phyloP scores from a whole-genome alignment of 2,888 invertebrate species.

The Stomorhina lunata region DNA sequence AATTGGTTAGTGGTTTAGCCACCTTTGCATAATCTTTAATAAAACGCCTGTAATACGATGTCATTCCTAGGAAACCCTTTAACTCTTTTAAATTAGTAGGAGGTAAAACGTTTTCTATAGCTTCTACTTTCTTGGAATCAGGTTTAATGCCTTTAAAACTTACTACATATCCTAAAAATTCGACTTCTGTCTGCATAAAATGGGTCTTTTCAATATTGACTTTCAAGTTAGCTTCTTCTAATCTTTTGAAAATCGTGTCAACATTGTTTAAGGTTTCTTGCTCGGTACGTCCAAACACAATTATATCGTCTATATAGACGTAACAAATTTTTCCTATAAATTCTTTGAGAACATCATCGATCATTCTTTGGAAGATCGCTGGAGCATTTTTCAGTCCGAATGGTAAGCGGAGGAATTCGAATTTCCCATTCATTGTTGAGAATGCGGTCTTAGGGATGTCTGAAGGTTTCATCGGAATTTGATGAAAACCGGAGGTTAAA shows the following conservation, averaged over 20 bases:
- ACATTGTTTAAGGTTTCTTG: neutral
- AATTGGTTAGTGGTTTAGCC: conserved; percentile 37
- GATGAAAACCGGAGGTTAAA: conserved; percentile 52
- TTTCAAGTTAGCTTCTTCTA: neutral
- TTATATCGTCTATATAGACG: conserved; percentile 22
- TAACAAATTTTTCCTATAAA: conserved; percentile 58
- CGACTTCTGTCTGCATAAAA: neutral
- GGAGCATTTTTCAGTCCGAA: conserved; percentile 49
- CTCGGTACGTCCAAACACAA: neutral
- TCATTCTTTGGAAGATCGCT: conserved; percentile 45
- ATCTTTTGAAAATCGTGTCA: neutral
- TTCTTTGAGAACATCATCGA: conserved; percentile 31
- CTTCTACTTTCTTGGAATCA: neutral
- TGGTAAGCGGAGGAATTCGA: conserved; percentile 38
- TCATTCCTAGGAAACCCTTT: conserved; percentile 36
- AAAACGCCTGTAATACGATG: conserved; percentile 42
- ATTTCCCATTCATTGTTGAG: conserved; percentile 7
- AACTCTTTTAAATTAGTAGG: conserved; percentile 50
- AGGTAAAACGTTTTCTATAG: neutral
- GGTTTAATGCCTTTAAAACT: neutral
- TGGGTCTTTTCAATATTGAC: neutral
- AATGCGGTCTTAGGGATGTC: conserved; percentile 20
- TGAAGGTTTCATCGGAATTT: conserved; percentile 42
- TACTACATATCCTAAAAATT: neutral
- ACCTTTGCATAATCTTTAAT: conserved; percentile 39